phyloP scores from a whole-genome alignment of 1,140 invertebrate species.

The Proctacanthus coquilletti region DNA sequence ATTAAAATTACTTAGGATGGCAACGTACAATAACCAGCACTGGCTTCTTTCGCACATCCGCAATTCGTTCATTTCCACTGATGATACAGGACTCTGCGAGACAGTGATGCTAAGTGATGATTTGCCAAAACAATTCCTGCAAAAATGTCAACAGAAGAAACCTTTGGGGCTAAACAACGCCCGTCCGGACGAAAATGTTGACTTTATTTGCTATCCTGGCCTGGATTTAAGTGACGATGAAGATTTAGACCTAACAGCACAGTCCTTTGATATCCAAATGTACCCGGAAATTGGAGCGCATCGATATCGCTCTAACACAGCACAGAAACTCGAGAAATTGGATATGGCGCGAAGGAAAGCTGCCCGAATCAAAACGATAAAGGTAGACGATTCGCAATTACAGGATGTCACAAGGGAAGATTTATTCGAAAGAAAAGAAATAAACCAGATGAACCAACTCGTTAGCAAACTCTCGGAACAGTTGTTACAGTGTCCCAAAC shows the following conservation, averaged over 20 bases:
- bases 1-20: no score
- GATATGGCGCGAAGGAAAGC: slow-evolving; percentile 69
- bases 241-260: slow-evolving; percentile 43
- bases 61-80: slow-evolving; percentile 88
- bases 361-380: slow-evolving; percentile 60
- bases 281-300: slow-evolving; percentile 60
- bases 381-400: slow-evolving; percentile 47
- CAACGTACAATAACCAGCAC: slow-evolving; percentile 80
- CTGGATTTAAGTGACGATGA: slow-evolving; percentile 62
- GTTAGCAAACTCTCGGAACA: slow-evolving; percentile 51
- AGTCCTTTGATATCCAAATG: slow-evolving; percentile 54
- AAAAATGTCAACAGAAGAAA: slow-evolving; percentile 23
- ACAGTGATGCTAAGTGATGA: slow-evolving; percentile 63
- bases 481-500: slow-evolving; percentile 53
- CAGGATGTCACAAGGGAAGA: slow-evolving; percentile 39
- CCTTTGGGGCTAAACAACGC: no score
- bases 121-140: slow-evolving; percentile 46
- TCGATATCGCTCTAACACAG: slow-evolving; percentile 69
- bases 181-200: slow-evolving; percentile 39
- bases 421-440: slow-evolving; percentile 37
- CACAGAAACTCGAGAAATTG: slow-evolving; percentile 75
- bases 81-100: slow-evolving; percentile 64
- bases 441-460: slow-evolving; percentile 13
- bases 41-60: slow-evolving; percentile 85
- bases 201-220: slow-evolving; percentile 55